Base-by-base conservation (phyloP, 2,797 vertebrate species). In the Morelia viridis region DNA sequence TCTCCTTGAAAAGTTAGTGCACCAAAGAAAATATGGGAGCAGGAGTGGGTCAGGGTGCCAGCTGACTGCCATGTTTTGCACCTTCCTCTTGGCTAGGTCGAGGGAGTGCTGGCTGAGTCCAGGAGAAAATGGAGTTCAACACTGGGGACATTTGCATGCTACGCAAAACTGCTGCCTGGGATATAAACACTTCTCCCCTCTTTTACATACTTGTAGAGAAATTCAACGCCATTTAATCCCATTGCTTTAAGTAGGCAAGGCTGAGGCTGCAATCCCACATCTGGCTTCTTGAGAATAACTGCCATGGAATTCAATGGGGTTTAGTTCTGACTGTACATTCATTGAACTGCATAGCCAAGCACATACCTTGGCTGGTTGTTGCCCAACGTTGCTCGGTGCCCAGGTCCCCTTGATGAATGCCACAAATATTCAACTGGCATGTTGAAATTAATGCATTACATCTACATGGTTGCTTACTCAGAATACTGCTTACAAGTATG, bases 401-500 rank as follows among this genome's bases (percentile, higher is more conserved):
- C 31, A 65, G 12, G n/a, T 58, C 7, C 22, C 24, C 41, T 0
- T 0, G 53, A 26, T 89, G 65, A 89, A 17, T 10, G 10, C n/a
- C 88, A 26, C 60, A 80, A 90, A 93, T 93, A 89, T 1, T 50
- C 0, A 0, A 24, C 0, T 53, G 26, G 84, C 11, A 92, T 85
- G 41, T 61, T 80, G 46, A 91, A 91, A 92, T 0, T 0, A 50
- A 2, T 60, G 65, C 5, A 28, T 3, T 86, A 41, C 9, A 65
- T 35, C 28, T n/a, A 60, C 19, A 41, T 57, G 10, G 11, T 60
- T 12, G 5, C 24, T 17, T 92, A 12, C 90, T 89, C 91, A 92
- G 62, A 90, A 90, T 84, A 68, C 92, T 93, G 50, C 35, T 71
- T 93, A 24, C 92, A 90, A 95, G 94, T 95, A 94, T 95, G 92